Conservation (phyloP, 1,140 invertebrate species). For the Camponotus floridanus region DNA sequence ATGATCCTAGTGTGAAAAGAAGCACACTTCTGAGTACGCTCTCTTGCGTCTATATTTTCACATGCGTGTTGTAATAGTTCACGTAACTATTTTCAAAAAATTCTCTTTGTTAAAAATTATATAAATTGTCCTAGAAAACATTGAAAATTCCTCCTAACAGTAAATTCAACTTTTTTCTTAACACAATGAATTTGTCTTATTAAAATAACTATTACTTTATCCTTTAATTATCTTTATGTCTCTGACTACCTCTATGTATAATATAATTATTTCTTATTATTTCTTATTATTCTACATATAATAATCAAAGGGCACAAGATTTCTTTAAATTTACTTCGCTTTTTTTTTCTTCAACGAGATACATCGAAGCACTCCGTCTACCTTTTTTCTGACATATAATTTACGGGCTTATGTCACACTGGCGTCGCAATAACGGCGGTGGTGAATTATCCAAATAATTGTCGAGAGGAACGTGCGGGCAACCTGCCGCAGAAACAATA, state of each 20-base stretch:
- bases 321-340: neutral
- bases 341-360: neutral
- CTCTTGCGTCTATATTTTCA: neutral
- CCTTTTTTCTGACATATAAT: slow-evolving; percentile 39
- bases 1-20: slow-evolving; percentile 58
- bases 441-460: slow-evolving; percentile 79
- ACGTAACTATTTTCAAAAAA: slow-evolving; percentile 21
- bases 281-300: too few species aligned
- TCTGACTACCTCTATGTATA: neutral
- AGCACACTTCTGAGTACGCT: neutral
- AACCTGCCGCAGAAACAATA: slow-evolving; percentile 79
- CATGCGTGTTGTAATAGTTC: slow-evolving; percentile 31
- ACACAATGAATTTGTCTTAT: neutral
- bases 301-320: neutral
- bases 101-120: neutral
- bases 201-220: neutral
- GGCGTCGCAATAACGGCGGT: slow-evolving; percentile 52
- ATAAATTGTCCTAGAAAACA: neutral
- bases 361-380: neutral
- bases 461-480: slow-evolving; percentile 54
- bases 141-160: neutral
- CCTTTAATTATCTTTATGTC: neutral
- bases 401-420: slow-evolving; percentile 54
- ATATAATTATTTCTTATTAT: neutral
- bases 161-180: slow-evolving; percentile 45